Evolutionary conservation across 2,797 vertebrate genomes (phyloP), one percentile per base, ranked within the genome.

Genomic region (Amazonetta brasiliensis): DNA sequence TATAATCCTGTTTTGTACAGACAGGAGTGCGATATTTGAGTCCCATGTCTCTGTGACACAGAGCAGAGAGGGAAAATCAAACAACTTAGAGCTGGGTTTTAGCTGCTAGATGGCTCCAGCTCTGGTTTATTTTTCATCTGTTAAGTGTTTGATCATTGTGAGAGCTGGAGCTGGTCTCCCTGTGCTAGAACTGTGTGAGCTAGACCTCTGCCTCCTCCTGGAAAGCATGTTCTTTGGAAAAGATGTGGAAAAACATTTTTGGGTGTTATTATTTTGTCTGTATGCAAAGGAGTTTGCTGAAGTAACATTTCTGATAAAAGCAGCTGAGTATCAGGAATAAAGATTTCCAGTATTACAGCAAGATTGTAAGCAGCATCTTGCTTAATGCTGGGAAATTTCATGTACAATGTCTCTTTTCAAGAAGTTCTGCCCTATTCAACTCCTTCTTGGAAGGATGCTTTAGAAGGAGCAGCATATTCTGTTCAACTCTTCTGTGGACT

Each of bases 381-480:
- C 23, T 62, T 15, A 37, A 28, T 8, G 25, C 8, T 63, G 39
- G 63, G n/a, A n/a, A 62, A 33, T 33, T 11, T 21, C 11, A 7
- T 6, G 8, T 18, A 7, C 9, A 5, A 8, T 28, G 28, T 21
- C 56, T 80, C 74, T 69, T 44, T 39, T 60, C 22, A 56, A 23
- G 35, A 54, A 55, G 7, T 60, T 76, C 54, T 60, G 25, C 39
- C 11, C 4, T n/a, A 21, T 12, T 54, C 21, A 35, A 0, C 3
- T 31, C 21, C 46, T 5, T 37, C 37, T 64, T 41, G 41, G 64
- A 64, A 63, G 39, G 52, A 5, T 2, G 1, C 2, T 3, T 67
- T 77, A 87, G 54, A 56, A 54, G 43, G n/a, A 46, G 41, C 3
- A 1, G 14, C 0, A 0, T 10, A 3, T 73, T 79, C 2, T 7